These are phyloP conservation scores for Temnothorax unifasciatus DNA, from an alignment of 2,888 invertebrate species.

Conservation along the genomic window DNA sequence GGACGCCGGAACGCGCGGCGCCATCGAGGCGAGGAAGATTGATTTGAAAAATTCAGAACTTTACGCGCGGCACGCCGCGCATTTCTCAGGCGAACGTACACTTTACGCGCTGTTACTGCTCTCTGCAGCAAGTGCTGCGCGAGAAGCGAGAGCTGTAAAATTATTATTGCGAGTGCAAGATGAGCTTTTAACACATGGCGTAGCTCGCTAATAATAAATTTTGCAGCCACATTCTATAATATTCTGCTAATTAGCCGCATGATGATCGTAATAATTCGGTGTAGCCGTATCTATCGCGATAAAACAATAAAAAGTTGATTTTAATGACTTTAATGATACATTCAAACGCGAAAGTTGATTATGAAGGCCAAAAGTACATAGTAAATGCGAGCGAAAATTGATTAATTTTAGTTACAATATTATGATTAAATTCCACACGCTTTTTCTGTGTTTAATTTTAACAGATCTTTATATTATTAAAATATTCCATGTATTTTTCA, in stretches of 20 bases:
- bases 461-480: not conserved
- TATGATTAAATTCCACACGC: not conserved
- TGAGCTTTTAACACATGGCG: slow-evolving; percentile 28
- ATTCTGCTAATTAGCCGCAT: not conserved
- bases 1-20: slow-evolving; percentile 31
- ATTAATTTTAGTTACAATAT: not conserved
- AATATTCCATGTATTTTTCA: not conserved
- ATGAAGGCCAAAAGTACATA: not conserved
- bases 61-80: not conserved
- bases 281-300: not conserved
- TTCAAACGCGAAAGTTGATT: not conserved
- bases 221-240: not conserved
- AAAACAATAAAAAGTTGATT: not conserved
- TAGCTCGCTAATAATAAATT: slow-evolving; percentile 10
- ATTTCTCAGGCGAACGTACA: slow-evolving; percentile 18
- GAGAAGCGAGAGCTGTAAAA: slow-evolving; percentile 25
- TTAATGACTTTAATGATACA: not conserved
- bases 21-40: slow-evolving; percentile 50
- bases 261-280: not conserved
- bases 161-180: slow-evolving; percentile 44
- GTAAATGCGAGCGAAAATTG: not conserved
- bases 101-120: slow-evolving; percentile 13
- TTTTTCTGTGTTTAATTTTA: not conserved
- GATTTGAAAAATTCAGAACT: slow-evolving; percentile 53
- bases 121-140: not conserved